phyloP scores from a whole-genome alignment of 2,113 vertebrate species.

The Podiceps cristatus region DNA sequence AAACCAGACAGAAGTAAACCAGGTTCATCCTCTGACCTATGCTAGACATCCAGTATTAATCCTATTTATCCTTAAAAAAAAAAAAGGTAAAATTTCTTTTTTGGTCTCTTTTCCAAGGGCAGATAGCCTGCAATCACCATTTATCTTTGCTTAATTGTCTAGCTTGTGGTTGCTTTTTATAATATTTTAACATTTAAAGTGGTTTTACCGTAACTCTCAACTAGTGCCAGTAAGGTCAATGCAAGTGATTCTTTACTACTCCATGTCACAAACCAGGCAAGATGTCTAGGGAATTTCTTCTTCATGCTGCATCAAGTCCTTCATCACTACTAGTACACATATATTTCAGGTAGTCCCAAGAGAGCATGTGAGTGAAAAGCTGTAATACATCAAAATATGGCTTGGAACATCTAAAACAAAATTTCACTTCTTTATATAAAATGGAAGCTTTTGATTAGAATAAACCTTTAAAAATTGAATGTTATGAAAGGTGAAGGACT shows the following conservation, averaged over 20 bases:
- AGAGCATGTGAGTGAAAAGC: background rate
- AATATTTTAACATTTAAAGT: background rate
- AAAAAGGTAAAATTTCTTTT: background rate
- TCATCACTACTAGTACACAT: accelerated
- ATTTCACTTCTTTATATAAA: background rate
- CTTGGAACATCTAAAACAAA: background rate
- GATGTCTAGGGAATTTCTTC: background rate
- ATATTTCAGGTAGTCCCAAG: background rate
- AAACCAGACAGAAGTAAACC: background rate
- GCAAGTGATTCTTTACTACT: background rate
- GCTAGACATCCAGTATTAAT: background rate
- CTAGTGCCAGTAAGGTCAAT: background rate
- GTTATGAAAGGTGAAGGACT: background rate
- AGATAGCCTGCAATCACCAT: background rate
- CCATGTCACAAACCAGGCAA: background rate
- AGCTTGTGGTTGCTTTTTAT: background rate
- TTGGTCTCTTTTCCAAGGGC: background rate
- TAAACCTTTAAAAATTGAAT: background rate
- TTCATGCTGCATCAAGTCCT: background rate
- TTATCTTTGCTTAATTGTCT: background rate
- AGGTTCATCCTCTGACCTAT: background rate
- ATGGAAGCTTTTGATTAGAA: background rate
- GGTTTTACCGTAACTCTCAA: background rate
- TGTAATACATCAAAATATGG: background rate
- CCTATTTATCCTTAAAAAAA: background rate